Evolutionary conservation across 2,888 invertebrate species (phyloP).

Genomic region (Drosophila anomelani): DNA sequence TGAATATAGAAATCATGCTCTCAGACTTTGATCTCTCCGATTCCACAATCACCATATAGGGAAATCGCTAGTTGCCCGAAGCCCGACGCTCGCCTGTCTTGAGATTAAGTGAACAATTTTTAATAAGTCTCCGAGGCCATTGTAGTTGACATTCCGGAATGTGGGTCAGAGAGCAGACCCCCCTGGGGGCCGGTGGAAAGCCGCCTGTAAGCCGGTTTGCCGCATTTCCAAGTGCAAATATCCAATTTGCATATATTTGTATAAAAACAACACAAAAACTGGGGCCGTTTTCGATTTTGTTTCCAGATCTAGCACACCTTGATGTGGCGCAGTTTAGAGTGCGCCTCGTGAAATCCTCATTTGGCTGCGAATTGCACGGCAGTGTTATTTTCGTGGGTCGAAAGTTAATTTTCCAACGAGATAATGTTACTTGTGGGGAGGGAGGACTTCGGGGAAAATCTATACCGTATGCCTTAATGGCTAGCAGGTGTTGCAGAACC

Average conservation of each 20-base stretch:
- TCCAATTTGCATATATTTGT: conserved; percentile 24
- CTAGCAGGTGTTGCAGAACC: conserved; percentile 12
- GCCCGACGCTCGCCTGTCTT: background rate
- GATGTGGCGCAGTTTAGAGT: conserved; percentile 61
- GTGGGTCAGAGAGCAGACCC: conserved; percentile 13
- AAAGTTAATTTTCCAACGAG: conserved; percentile 10
- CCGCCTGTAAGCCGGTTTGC: conserved; percentile 48
- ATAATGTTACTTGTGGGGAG: background rate
- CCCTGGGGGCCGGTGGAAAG: background rate
- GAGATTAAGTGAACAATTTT: conserved; percentile 7
- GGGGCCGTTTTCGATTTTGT: conserved; percentile 2
- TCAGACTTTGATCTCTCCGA: background rate
- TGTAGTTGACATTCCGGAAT: conserved; percentile 35
- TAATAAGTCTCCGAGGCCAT: conserved; percentile 8
- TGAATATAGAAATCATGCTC: background rate
- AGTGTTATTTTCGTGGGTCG: conserved; percentile 13
- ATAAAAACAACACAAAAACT: background rate
- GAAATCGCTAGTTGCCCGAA: background rate
- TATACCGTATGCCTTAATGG: conserved; percentile 1
- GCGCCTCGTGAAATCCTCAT: conserved; percentile 54
- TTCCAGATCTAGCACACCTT: conserved; percentile 59
- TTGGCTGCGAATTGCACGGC: conserved; percentile 50
- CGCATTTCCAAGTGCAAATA: conserved; percentile 39
- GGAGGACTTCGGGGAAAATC: background rate
- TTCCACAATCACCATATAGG: background rate